Percentiles rank a stretch among this genome's conserved stretches.
These are phyloP conservation scores for Phalacrocorax aristotelis DNA, from an alignment of 2,113 vertebrate genomes.

Conservation along the genomic window DNA sequence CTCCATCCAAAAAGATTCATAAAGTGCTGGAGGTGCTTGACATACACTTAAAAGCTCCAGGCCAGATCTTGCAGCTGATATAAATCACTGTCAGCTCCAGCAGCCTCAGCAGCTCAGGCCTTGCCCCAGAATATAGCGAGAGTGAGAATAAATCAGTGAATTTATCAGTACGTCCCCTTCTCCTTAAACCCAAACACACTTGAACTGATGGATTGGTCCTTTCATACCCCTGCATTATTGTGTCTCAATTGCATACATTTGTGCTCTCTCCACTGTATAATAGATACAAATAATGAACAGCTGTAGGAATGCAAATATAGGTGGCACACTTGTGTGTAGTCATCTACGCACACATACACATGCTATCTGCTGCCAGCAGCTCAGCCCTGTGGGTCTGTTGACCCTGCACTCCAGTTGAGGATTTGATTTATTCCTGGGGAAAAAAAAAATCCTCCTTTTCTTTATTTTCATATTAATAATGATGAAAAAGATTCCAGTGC, in stretches of 20 bases:
- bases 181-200: slow-evolving; percentile 63
- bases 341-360: not conserved
- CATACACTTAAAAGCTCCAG: slow-evolving; percentile 48
- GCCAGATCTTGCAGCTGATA: slow-evolving; percentile 11
- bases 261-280: slow-evolving; percentile 16
- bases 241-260: slow-evolving; percentile 47
- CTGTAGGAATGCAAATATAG: slow-evolving; percentile 50
- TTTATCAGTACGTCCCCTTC: not conserved
- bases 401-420: not conserved
- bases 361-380: slow-evolving; percentile 15
- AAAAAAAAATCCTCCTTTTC: not conserved
- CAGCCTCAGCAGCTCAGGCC: not conserved
- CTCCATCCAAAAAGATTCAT: slow-evolving; percentile 14
- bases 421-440: not conserved
- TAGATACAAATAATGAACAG: slow-evolving; percentile 47
- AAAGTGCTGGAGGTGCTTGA: slow-evolving; percentile 51
- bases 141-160: slow-evolving; percentile 47
- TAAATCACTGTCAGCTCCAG: slow-evolving; percentile 33
- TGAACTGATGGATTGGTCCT: slow-evolving; percentile 59
- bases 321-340: not conserved
- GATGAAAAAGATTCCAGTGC: not conserved
- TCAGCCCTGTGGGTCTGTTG: slow-evolving; percentile 17
- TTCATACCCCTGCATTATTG: slow-evolving; percentile 47
- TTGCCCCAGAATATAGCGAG: not conserved
- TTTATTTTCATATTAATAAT: slow-evolving; percentile 11